phyloP scores from a whole-genome alignment of 1,140 invertebrate species.

The Caenorhabditis tropicalis region DNA sequence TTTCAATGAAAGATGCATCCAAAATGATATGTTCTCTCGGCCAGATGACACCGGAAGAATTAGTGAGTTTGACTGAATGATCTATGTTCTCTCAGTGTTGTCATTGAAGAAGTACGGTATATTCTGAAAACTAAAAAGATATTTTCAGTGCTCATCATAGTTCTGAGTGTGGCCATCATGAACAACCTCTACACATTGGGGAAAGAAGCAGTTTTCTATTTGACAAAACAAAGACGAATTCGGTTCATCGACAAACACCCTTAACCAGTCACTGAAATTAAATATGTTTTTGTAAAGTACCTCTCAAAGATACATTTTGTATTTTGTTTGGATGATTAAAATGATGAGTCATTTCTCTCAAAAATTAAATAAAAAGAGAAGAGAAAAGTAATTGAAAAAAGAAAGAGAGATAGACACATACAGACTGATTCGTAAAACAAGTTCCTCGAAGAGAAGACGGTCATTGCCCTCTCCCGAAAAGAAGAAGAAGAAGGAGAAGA shows the following conservation, averaged over 20 bases:
- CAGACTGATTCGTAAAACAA: not conserved
- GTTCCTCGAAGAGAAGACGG: conserved; percentile 3
- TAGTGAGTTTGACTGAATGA: not conserved
- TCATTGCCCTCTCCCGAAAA: not conserved
- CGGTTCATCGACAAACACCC: conserved; percentile 19
- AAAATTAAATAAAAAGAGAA: not conserved
- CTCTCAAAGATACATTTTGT: no score
- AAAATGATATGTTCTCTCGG: not conserved
- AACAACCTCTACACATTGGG: not conserved
- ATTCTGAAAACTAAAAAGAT: no score
- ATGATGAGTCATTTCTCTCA: not conserved
- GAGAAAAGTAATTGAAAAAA: not conserved
- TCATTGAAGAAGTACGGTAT: not conserved
- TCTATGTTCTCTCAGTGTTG: not conserved
- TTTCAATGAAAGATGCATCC: not conserved
- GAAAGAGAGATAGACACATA: not conserved
- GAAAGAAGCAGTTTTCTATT: not conserved
- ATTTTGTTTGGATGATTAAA: not conserved
- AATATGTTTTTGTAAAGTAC: not conserved
- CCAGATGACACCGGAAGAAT: conserved; percentile 13
- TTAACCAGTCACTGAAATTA: not conserved
- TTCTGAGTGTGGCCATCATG: not conserved
- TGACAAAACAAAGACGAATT: conserved; percentile 1
- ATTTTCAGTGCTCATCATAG: not conserved
- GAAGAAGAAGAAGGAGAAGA: no score